Conservation (phyloP, 2,113 vertebrate species). For the Turdus rufiventris region DNA sequence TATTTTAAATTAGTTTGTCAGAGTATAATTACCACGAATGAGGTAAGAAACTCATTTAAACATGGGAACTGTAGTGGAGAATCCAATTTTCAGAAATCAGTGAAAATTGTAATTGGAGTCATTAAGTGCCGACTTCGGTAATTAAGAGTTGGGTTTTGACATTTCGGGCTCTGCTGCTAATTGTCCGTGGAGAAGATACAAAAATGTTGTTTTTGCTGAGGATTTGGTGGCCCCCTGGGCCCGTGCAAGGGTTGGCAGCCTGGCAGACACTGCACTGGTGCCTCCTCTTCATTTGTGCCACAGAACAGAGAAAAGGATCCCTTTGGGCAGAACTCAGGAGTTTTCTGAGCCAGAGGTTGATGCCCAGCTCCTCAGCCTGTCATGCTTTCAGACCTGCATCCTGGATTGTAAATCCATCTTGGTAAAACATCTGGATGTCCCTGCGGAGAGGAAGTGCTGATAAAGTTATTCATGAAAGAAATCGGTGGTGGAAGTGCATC, state of each 20-base stretch:
- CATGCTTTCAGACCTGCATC: neutral
- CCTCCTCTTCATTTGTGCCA: accelerated
- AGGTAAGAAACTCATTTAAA: slow-evolving; percentile 56
- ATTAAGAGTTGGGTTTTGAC: slow-evolving; percentile 21
- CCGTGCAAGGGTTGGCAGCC: neutral
- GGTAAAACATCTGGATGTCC: neutral
- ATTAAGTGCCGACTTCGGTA: slow-evolving; percentile 37
- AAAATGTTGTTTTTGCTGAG: neutral
- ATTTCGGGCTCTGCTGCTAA: neutral
- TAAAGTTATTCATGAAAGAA: neutral
- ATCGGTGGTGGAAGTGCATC: neutral
- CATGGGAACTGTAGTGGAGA: slow-evolving; percentile 37
- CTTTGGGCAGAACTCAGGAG: neutral
- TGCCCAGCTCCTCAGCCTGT: neutral
- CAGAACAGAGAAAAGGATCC: neutral
- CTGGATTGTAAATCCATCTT: neutral
- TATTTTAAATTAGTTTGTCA: slow-evolving; percentile 50
- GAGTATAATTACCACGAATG: neutral
- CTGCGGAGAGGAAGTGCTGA: neutral
- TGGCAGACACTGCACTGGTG: accelerated
- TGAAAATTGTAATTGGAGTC: slow-evolving; percentile 59
- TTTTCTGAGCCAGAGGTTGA: neutral
- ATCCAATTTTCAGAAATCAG: slow-evolving; percentile 63
- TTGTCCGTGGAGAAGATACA: neutral
- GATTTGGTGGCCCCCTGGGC: neutral